Percentiles rank a stretch among this genome's conserved stretches.
These are phyloP conservation scores for Dusona sp. DNA, from an alignment of 2,888 invertebrate species.

Conservation along the genomic window DNA sequence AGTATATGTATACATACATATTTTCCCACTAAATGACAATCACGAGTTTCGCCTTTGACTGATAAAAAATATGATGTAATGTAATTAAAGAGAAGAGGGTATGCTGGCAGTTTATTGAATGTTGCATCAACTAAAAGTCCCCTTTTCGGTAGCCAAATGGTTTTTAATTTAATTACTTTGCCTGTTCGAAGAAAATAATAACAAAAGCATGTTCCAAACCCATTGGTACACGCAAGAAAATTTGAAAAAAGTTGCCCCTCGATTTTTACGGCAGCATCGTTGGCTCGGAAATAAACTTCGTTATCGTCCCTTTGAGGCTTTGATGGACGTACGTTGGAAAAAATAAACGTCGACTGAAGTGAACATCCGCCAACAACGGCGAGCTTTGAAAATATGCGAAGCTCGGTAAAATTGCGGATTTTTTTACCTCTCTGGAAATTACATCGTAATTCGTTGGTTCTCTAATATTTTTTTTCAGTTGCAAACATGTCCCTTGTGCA, in stretches of 20 bases:
- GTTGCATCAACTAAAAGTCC: slow-evolving; percentile 12
- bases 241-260: not conserved
- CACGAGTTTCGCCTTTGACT: slow-evolving; percentile 11
- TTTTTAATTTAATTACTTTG: slow-evolving; percentile 33
- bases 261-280: slow-evolving; percentile 21
- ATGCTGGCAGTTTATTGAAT: slow-evolving; percentile 14
- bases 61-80: slow-evolving; percentile 17
- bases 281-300: slow-evolving; percentile 31
- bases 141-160: not conserved
- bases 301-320: slow-evolving; percentile 45
- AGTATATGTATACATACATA: not conserved
- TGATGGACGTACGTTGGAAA: slow-evolving; percentile 18
- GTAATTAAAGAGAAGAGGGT: slow-evolving; percentile 2
- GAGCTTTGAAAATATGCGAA: not conserved
- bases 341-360: not conserved
- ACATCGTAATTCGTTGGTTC: not conserved
- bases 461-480: not conserved
- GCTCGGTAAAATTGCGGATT: not conserved
- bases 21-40: not conserved
- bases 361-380: not conserved
- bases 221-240: not conserved
- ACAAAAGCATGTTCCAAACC: not conserved
- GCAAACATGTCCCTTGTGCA: not conserved
- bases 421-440: not conserved
- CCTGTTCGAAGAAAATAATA: not conserved